phyloP scores from a whole-genome alignment of 2,797 vertebrate species.

The Spheniscus humboldti region DNA sequence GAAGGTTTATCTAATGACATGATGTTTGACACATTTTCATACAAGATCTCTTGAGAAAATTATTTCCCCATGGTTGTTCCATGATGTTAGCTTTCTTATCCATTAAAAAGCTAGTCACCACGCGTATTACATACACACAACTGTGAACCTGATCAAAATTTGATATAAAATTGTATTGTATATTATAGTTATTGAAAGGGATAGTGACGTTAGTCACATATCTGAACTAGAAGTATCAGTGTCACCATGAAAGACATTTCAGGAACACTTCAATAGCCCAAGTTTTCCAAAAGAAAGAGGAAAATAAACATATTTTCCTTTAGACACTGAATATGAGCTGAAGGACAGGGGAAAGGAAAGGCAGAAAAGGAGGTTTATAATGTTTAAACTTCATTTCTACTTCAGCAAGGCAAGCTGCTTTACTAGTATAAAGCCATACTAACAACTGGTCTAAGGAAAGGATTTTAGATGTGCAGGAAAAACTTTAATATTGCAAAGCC shows the following conservation, averaged over 20 bases:
- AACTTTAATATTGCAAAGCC: background rate
- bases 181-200: background rate
- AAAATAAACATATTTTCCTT: background rate
- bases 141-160: background rate
- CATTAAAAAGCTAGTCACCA: background rate
- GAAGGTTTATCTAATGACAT: background rate
- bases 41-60: background rate
- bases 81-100: background rate
- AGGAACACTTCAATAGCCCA: background rate
- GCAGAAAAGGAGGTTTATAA: background rate
- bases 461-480: background rate
- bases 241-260: background rate
- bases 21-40: background rate
- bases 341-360: background rate
- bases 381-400: background rate
- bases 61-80: background rate
- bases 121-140: background rate
- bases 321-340: background rate
- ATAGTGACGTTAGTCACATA: background rate
- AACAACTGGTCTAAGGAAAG: background rate
- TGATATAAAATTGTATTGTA: background rate
- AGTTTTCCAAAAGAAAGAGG: background rate
- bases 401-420: background rate
- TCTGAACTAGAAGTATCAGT: background rate
- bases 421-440: background rate